A percentile compares a stretch with the other conserved stretches of the same genome.
These are phyloP conservation scores for Phengaris arion DNA, from an alignment of 2,888 invertebrate genomes.

Conservation along the genomic window DNA sequence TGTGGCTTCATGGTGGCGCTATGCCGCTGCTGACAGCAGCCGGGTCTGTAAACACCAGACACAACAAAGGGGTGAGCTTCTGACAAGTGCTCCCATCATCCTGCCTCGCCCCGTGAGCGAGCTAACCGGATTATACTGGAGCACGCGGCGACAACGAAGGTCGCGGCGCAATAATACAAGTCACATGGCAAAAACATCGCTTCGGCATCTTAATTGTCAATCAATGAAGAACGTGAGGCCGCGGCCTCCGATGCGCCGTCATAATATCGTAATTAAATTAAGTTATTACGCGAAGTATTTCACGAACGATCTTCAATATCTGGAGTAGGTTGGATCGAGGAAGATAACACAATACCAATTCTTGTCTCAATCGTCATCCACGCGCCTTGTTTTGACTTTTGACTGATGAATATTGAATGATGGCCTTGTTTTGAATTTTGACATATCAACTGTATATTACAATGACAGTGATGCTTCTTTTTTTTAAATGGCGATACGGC, in stretches of 20 bases:
- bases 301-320: slow-evolving; percentile 29
- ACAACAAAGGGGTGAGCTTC: slow-evolving; percentile 31
- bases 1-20: slow-evolving; percentile 54
- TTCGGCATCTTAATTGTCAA: slow-evolving; percentile 33
- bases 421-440: slow-evolving; percentile 21
- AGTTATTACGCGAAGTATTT: slow-evolving; percentile 28
- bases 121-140: slow-evolving; percentile 51
- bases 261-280: slow-evolving; percentile 35
- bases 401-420: background rate
- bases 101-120: slow-evolving; percentile 38
- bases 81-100: slow-evolving; percentile 22
- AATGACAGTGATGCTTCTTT: background rate
- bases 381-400: slow-evolving; percentile 42
- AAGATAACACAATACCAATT: slow-evolving; percentile 26
- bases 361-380: slow-evolving; percentile 30
- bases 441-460: background rate
- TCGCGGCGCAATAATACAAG: slow-evolving; percentile 38
- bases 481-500: background rate
- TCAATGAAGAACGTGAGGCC: slow-evolving; percentile 28
- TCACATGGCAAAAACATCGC: slow-evolving; percentile 35
- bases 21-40: slow-evolving; percentile 34
- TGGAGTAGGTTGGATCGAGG: slow-evolving; percentile 29
- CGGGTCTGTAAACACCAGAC: slow-evolving; percentile 34
- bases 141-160: slow-evolving; percentile 44
- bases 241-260: slow-evolving; percentile 30